Percentiles rank a stretch among this genome's conserved stretches.
Conservation (phyloP, 2,113 vertebrate genomes). For the Alethe castanea region DNA sequence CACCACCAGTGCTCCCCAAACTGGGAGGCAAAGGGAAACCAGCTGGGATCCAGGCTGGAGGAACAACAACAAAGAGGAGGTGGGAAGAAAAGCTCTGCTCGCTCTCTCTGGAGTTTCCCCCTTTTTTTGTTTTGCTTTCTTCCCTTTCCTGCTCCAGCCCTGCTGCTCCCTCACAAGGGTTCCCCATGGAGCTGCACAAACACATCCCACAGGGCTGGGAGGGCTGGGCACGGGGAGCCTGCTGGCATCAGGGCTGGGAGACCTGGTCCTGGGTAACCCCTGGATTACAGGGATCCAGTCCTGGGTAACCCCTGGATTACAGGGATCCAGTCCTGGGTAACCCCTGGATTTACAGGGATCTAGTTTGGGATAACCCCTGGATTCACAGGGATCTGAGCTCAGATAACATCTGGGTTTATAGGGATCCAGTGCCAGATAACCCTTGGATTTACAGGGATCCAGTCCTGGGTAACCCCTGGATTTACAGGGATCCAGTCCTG, state of each 20-base stretch:
- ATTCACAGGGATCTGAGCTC: too few species aligned
- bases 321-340: not conserved
- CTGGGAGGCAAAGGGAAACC: not conserved
- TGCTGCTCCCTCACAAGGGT: not conserved
- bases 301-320: not conserved
- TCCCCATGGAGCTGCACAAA: not conserved
- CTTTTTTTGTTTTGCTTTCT: not conserved
- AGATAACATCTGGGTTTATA: not conserved
- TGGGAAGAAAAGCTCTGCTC: not conserved
- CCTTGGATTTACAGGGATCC: too few species aligned
- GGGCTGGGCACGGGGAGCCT: not conserved
- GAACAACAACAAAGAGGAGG: not conserved
- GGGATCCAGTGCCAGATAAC: too few species aligned
- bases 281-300: too few species aligned
- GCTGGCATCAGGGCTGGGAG: too few species aligned
- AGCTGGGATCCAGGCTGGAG: not conserved
- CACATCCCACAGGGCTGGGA: not conserved
- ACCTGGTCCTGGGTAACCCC: not conserved
- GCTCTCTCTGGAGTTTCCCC: not conserved
- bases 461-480: too few species aligned
- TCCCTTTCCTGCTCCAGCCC: not conserved
- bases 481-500: too few species aligned
- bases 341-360: not conserved
- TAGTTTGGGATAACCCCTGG: accelerated
- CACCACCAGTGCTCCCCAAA: not conserved